Conservation (phyloP, 1,140 invertebrate species). For the Lepidotrigona ventralis region DNA sequence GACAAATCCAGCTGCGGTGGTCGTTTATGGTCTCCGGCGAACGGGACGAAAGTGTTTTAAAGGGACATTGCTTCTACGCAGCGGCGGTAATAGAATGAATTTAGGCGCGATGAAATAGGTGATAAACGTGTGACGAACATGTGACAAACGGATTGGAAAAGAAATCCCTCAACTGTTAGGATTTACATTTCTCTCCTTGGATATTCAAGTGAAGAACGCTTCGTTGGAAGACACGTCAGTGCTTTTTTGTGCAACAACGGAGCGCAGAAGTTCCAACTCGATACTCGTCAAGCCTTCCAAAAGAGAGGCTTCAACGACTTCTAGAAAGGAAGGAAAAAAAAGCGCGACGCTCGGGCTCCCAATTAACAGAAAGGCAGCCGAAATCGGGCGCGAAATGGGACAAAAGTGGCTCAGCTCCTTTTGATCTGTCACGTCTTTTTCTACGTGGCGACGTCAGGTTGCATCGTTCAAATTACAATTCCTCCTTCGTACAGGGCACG, state of each 20-base stretch:
- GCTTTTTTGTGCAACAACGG: too few relatives aligned
- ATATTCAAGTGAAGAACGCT: too few relatives aligned
- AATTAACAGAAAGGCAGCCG: slow-evolving; percentile 23
- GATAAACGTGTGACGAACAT: not conserved
- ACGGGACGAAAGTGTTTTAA: not conserved
- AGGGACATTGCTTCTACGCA: not conserved
- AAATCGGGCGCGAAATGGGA: not conserved
- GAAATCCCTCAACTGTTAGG: not conserved
- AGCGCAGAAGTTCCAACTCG: too few relatives aligned
- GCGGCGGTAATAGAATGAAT: too few relatives aligned
- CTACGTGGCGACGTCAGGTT: slow-evolving; percentile 39
- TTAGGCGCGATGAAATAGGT: not conserved
- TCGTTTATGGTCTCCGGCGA: not conserved
- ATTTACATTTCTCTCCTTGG: not conserved
- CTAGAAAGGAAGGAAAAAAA: not conserved
- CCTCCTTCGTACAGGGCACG: slow-evolving; percentile 24
- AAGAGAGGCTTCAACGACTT: not conserved
- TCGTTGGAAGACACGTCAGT: too few relatives aligned
- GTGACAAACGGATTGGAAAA: not conserved
- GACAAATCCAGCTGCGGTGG: not conserved
- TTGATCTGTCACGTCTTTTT: slow-evolving; percentile 47
- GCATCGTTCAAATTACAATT: slow-evolving; percentile 70
- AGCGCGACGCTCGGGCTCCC: not conserved
- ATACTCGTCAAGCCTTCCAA: not conserved
- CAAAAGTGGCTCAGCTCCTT: slow-evolving; percentile 24